Conservation (phyloP, 2,888 invertebrate genomes). For the Notocelia uddmanniana region DNA sequence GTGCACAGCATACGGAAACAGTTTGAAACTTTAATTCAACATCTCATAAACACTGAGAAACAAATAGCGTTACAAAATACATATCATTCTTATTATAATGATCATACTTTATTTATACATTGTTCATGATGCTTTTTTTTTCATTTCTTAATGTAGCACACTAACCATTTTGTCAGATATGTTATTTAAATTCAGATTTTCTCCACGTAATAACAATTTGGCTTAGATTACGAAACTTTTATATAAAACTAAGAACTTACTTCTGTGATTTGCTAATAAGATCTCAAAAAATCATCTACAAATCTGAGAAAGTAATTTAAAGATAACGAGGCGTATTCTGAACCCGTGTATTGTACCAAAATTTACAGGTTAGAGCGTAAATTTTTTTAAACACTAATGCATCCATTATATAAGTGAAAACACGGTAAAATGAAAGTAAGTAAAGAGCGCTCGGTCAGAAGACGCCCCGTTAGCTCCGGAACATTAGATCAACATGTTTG, state of each 20-base stretch:
- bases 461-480: conserved; percentile 60
- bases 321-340: conserved; percentile 37
- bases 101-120: conserved; percentile 80
- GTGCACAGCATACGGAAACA: conserved; percentile 82
- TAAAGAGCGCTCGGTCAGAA: conserved; percentile 54
- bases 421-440: neutral
- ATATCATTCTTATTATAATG: conserved; percentile 82
- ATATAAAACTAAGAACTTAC: conserved; percentile 68
- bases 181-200: conserved; percentile 85
- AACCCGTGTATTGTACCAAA: conserved; percentile 23
- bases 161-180: conserved; percentile 86
- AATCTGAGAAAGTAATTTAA: conserved; percentile 55
- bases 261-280: conserved; percentile 64
- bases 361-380: neutral
- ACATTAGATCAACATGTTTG: conserved; percentile 55
- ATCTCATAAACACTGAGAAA: conserved; percentile 83
- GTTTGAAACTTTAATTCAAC: conserved; percentile 75
- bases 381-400: no score
- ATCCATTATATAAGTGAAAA: neutral
- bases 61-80: conserved; percentile 84
- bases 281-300: conserved; percentile 67
- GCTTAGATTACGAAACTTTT: conserved; percentile 75
- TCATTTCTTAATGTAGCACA: conserved; percentile 84
- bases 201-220: conserved; percentile 84
- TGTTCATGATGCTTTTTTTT: conserved; percentile 79